These are phyloP conservation scores for Pycnomerus fuliginosus DNA, from an alignment of 2,888 invertebrate species.

Conservation along the genomic window DNA sequence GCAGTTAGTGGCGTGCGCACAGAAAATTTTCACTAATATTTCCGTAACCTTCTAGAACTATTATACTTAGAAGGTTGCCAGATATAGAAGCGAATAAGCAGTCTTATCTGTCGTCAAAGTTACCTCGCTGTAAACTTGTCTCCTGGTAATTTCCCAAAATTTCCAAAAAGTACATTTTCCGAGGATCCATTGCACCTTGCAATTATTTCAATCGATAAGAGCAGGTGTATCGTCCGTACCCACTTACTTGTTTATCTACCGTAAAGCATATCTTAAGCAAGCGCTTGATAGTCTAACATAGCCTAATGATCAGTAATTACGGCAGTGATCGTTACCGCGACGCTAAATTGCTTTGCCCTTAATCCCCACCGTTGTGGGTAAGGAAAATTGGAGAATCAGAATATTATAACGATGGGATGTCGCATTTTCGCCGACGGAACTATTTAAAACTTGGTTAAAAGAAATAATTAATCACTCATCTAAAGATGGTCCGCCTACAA, in stretches of 20 bases:
- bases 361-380: constrained; percentile 26
- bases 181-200: no score
- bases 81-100: constrained; percentile 24
- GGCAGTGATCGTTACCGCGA: constrained; percentile 31
- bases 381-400: no score
- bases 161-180: constrained; percentile 42
- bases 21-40: constrained; percentile 23
- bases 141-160: constrained; percentile 42
- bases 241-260: constrained; percentile 38
- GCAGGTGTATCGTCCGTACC: no score
- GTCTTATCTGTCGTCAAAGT: constrained; percentile 21
- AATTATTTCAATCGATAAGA: no score
- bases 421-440: no score
- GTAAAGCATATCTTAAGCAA: constrained; percentile 42
- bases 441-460: no score
- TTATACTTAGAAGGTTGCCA: constrained; percentile 8
- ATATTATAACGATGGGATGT: no score
- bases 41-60: constrained; percentile 17
- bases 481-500: no score
- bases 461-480: no score
- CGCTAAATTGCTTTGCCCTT: constrained; percentile 36
- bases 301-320: constrained; percentile 46
- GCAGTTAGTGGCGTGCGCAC: constrained; percentile 17
- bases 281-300: constrained; percentile 36
- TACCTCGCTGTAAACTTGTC: constrained; percentile 41